Percentiles rank a stretch among this genome's conserved stretches.
Conservation (phyloP, 2,113 vertebrate species). For the Chrysochloris asiatica region DNA sequence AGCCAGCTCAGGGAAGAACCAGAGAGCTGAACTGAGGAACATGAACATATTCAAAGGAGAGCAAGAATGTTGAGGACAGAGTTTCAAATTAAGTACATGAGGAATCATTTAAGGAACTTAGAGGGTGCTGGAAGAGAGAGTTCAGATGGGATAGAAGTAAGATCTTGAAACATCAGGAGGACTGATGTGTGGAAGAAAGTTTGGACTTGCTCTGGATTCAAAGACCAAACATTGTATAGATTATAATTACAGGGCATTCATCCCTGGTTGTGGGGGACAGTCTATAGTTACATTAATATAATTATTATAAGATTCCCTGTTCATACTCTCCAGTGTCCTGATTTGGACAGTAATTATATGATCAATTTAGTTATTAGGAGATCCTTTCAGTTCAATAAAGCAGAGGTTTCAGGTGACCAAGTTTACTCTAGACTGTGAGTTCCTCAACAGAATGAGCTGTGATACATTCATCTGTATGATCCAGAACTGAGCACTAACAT, state of each 20-base stretch:
- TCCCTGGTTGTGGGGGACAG: background rate
- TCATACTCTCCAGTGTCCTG: background rate
- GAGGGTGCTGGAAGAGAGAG: background rate
- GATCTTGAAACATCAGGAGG: rapidly evolving
- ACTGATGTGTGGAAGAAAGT: rapidly evolving
- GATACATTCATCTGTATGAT: rapidly evolving
- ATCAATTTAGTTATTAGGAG: background rate
- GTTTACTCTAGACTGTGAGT: background rate
- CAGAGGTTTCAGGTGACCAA: background rate
- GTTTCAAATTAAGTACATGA: too few relatives aligned
- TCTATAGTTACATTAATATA: background rate
- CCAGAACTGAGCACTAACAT: background rate
- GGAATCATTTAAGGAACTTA: rapidly evolving
- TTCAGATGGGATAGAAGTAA: too few relatives aligned
- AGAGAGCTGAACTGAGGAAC: background rate
- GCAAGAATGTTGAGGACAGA: background rate
- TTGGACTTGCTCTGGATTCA: too few relatives aligned
- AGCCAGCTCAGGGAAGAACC: too few relatives aligned
- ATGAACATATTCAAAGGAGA: too few relatives aligned
- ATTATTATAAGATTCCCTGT: background rate
- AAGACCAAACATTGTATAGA: too few relatives aligned
- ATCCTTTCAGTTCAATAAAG: background rate
- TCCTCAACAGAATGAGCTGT: background rate
- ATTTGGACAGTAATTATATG: background rate
- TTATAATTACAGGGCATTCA: rapidly evolving